phyloP scores from a whole-genome alignment of 2,888 invertebrate species.

The Ctena decussata region DNA sequence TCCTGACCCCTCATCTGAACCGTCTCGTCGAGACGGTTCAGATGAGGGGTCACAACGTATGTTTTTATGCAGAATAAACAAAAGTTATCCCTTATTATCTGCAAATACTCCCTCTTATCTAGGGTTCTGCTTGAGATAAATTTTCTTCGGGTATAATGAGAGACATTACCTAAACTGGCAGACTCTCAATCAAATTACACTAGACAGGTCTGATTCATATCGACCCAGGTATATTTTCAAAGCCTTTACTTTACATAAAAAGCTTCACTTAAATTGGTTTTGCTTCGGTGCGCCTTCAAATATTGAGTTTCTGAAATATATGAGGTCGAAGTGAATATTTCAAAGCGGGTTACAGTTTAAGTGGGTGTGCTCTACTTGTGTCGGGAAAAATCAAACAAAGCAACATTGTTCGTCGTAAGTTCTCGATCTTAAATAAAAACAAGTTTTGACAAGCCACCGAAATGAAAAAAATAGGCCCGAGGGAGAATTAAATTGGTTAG shows the following conservation, averaged over 20 bases:
- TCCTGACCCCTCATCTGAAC: too few relatives aligned
- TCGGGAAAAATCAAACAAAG: slow-evolving; percentile 26
- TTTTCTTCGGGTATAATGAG: not conserved
- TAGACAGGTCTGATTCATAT: slow-evolving; percentile 9
- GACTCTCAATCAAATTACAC: not conserved
- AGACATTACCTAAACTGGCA: not conserved
- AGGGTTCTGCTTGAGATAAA: too few relatives aligned
- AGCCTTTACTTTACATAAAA: not conserved
- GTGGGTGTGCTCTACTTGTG: slow-evolving; percentile 36
- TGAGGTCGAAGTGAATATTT: slow-evolving; percentile 31
- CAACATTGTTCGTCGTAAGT: slow-evolving; percentile 29
- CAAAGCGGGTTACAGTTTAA: slow-evolving; percentile 16
- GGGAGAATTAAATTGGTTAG: slow-evolving; percentile 1
- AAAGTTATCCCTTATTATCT: too few relatives aligned
- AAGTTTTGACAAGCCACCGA: slow-evolving; percentile 38
- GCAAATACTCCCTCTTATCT: too few relatives aligned
- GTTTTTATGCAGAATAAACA: too few relatives aligned
- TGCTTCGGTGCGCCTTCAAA: not conserved
- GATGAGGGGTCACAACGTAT: too few relatives aligned
- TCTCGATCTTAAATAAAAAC: slow-evolving; percentile 21
- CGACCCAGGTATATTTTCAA: not conserved
- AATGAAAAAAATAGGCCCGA: slow-evolving; percentile 3
- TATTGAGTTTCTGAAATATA: slow-evolving; percentile 6
- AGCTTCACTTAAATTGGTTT: not conserved
- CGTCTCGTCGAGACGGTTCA: too few relatives aligned